Base-by-base conservation (phyloP, 2,888 invertebrate species). In the Synanthedon andrenaeformis region DNA sequence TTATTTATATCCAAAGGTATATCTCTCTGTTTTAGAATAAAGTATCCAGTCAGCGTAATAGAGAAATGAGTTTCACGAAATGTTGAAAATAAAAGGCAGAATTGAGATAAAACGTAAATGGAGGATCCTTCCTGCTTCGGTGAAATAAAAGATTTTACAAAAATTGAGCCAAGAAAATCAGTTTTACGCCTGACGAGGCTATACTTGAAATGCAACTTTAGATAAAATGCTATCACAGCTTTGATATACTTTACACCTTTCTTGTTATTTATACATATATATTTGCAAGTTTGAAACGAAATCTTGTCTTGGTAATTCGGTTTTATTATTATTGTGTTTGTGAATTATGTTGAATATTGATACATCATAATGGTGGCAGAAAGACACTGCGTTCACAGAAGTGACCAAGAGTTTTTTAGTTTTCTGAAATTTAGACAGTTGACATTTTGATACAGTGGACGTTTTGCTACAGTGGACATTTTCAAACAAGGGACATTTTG, bases 81-180 rank as follows among this genome's bases (percentile, higher is more conserved):
- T 49, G 52, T 19, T 35, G 49, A 14, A 54, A 49, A 52, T 49
- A 49, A 53, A 55, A 51, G 51, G 41, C 17, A 53, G 53, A 53
- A 49, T 51, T 45, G 52, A 53, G 55, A 51, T 51, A 48, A 53
- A 49, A 49, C 23, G 55, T 51, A 56, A 57, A 54, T 54, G 54
- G 52, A 54, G 54, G 49, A 52, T 53, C 23, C 49, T 52, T 54
- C 54, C 41, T 53, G 53, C 51, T 56, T 52, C 35, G 51, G 35
- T 41, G 53, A 51, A 54, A 52, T 56, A 55, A 57, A 54, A 55
- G 56, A 64, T 64, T 63, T 61, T 54, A 56, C 52, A 58, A 56
- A 58, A 57, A 59, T 65, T 65, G 59, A 64, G 58, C 57, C 56
- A 42, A 51, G 57, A 52, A 58, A 59, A 59, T 51, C 54, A 51